Evolutionary conservation across 1,140 invertebrate species (phyloP).

Genomic region (Meloidogyne chitwoodi): DNA sequence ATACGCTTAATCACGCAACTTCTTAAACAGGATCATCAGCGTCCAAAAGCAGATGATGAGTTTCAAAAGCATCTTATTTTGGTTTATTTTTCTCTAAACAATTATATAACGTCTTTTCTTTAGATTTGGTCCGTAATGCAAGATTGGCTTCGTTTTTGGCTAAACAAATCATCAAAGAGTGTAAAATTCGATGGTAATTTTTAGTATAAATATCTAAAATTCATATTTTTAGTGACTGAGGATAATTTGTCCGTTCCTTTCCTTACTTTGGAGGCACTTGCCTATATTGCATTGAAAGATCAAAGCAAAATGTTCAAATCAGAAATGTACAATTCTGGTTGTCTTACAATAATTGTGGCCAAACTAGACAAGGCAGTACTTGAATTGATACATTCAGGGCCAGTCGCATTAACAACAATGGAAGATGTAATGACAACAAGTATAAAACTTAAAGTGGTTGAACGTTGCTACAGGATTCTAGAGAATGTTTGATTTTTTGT

Average conservation of each 20-base stretch:
- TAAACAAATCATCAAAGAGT: constrained; percentile 42
- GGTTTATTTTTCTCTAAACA: not conserved
- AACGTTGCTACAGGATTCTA: constrained; percentile 40
- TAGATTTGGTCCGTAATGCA: not conserved
- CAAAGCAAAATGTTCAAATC: constrained; percentile 24
- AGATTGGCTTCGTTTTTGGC: constrained; percentile 5
- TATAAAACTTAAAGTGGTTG: constrained; percentile 35
- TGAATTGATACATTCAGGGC: constrained; percentile 9
- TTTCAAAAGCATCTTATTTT: constrained; percentile 16
- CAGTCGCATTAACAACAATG: not conserved
- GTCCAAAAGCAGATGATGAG: constrained; percentile 10
- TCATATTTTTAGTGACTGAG: constrained; percentile 35
- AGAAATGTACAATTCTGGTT: constrained; percentile 33
- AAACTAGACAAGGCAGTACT: constrained; percentile 43
- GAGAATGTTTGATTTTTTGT: constrained; percentile 31
- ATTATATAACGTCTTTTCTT: not conserved
- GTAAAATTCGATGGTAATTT: constrained; percentile 19
- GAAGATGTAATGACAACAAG: not conserved
- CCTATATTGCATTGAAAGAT: constrained; percentile 34
- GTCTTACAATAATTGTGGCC: constrained; percentile 35
- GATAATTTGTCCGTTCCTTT: constrained; percentile 21
- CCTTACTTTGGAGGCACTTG: constrained; percentile 38
- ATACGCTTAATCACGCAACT: constrained; percentile 20
- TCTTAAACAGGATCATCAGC: constrained; percentile 24
- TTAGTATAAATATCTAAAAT: not conserved